Evolutionary conservation across 2,888 invertebrate species (phyloP).

Genomic region (Merodon equestris): DNA sequence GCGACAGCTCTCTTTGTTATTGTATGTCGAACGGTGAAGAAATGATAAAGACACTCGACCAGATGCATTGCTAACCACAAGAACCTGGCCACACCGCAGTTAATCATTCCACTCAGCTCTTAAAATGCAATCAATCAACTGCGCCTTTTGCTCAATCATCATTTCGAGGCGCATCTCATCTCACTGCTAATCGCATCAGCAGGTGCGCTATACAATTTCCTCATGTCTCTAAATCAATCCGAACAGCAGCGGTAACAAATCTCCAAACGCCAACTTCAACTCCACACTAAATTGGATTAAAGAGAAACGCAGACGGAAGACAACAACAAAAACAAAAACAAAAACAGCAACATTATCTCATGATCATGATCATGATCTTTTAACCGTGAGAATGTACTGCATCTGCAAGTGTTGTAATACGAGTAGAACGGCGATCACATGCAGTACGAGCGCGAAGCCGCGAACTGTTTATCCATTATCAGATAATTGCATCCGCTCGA

Average conservation of each 20-base stretch:
- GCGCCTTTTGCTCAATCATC: too few species aligned
- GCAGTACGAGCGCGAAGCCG: slow-evolving; percentile 21
- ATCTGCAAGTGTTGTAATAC: slow-evolving; percentile 19
- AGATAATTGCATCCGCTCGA: slow-evolving; percentile 58
- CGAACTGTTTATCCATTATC: slow-evolving; percentile 49
- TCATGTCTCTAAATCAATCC: slow-evolving; percentile 35
- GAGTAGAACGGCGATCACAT: too few species aligned
- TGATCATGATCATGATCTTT: slow-evolving; percentile 59
- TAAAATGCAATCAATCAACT: too few species aligned
- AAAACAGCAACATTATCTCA: slow-evolving; percentile 26
- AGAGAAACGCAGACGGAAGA: slow-evolving; percentile 1
- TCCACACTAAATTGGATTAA: slow-evolving; percentile 41
- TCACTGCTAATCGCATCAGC: slow-evolving; percentile 19
- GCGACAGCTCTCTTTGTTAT: too few species aligned
- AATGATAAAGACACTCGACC: too few species aligned
- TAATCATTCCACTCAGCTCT: too few species aligned
- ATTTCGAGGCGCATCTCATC: too few species aligned
- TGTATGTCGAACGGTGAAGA: too few species aligned
- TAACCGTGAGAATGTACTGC: slow-evolving; percentile 48
- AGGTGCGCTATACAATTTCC: slow-evolving; percentile 32
- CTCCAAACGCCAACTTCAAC: slow-evolving; percentile 9
- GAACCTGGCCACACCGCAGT: too few species aligned
- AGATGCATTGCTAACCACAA: too few species aligned
- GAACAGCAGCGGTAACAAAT: slow-evolving; percentile 7
- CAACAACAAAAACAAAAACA: too few species aligned